These are phyloP conservation scores for Glaucomys volans DNA, from an alignment of 2,113 vertebrate species.

Conservation along the genomic window DNA sequence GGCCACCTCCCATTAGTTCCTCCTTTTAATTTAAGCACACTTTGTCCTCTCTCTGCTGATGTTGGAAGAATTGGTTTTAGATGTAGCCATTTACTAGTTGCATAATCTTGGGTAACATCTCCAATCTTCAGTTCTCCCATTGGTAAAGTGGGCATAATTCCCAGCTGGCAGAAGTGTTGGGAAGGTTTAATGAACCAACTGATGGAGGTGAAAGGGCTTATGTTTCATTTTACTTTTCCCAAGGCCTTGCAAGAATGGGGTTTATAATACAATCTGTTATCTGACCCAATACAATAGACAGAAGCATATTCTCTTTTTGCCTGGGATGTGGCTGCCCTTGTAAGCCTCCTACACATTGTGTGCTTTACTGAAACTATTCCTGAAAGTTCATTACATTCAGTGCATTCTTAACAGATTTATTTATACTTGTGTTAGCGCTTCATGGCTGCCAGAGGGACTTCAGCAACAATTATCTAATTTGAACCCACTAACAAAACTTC, in stretches of 20 bases:
- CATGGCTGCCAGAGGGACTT: background rate
- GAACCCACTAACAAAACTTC: background rate
- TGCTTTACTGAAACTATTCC: background rate
- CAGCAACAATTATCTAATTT: background rate
- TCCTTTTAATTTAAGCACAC: background rate
- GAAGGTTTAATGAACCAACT: background rate
- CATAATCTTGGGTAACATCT: background rate
- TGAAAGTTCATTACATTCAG: background rate
- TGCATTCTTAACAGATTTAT: slow-evolving; percentile 42
- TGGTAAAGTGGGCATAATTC: background rate
- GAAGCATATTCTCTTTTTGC: background rate
- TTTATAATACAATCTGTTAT: background rate
- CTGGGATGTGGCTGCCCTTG: background rate
- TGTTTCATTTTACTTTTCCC: background rate
- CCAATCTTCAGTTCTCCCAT: background rate
- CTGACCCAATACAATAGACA: background rate
- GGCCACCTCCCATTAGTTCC: background rate
- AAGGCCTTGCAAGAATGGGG: background rate
- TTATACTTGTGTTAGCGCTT: background rate
- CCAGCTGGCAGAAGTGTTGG: background rate
- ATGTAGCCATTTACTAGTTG: background rate
- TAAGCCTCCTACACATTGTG: background rate
- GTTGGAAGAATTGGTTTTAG: background rate
- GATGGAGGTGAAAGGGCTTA: background rate
- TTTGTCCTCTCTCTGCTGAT: background rate